Evolutionary conservation across 64 coral and sea anemone genomes (phyloP).

Genomic region (Stichodactyla helianthus): DNA sequence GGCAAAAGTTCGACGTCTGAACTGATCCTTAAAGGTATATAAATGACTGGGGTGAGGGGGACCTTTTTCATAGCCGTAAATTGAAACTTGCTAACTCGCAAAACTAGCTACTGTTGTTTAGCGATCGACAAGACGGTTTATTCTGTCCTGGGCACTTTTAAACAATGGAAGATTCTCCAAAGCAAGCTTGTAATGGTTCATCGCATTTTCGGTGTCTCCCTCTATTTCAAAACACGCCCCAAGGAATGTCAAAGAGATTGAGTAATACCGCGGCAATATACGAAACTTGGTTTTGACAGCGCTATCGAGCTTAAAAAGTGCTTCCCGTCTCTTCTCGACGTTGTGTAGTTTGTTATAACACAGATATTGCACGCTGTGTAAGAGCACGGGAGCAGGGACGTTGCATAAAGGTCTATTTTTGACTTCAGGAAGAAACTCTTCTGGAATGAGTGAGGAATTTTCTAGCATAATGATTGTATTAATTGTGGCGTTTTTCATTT

Average conservation of each 20-base stretch:
- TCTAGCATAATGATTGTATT: not conserved
- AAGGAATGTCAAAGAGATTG: slow-evolving; percentile 3
- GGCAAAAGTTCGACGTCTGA: too few relatives aligned
- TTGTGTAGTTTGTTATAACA: not conserved
- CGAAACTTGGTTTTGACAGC: not conserved
- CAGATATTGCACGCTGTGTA: slow-evolving; percentile 6
- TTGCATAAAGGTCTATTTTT: slow-evolving; percentile 1
- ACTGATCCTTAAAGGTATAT: too few relatives aligned
- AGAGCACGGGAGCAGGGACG: not conserved
- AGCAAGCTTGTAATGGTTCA: not conserved
- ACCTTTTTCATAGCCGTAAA: too few relatives aligned
- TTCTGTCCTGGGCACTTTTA: not conserved
- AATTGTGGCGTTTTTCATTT: slow-evolving; percentile 1
- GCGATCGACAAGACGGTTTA: slow-evolving; percentile 2
- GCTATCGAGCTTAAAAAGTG: not conserved
- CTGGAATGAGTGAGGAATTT: slow-evolving; percentile 25
- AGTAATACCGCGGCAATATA: not conserved
- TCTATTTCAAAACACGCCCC: slow-evolving; percentile 30
- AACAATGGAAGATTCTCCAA: not conserved
- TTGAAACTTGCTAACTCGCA: too few relatives aligned
- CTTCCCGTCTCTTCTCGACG: not conserved
- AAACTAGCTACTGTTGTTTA: too few relatives aligned
- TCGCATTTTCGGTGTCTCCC: not conserved
- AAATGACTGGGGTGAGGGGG: too few relatives aligned
- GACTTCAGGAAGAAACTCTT: slow-evolving; percentile 3